A percentile compares a stretch with the other conserved stretches of the same genome.
Evolutionary conservation across 2,888 invertebrate genomes (phyloP).

Genomic region (Pseudococcus longispinus): DNA sequence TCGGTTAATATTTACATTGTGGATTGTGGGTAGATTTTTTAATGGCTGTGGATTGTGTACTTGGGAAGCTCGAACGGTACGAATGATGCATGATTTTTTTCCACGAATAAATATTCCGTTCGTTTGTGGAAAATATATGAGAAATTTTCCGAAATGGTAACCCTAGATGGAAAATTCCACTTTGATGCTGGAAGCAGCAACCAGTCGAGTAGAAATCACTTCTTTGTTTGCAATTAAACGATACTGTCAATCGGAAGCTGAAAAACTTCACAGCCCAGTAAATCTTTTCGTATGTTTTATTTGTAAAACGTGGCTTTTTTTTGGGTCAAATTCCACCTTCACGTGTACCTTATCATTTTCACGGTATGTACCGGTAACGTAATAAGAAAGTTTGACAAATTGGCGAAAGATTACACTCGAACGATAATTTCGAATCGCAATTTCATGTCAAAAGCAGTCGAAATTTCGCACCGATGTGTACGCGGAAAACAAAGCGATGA

Average conservation of each 20-base stretch:
- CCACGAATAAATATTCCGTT: no score
- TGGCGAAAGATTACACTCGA: conserved; percentile 11
- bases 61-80: background rate
- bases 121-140: no score
- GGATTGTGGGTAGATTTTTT: background rate
- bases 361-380: background rate
- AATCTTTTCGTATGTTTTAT: background rate
- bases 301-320: background rate
- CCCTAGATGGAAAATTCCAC: background rate
- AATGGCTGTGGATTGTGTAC: no score
- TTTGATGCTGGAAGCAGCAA: background rate
- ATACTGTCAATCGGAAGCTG: background rate
- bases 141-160: no score
- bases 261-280: background rate
- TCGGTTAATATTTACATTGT: background rate
- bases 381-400: background rate
- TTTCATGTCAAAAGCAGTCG: background rate
- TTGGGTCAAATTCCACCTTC: background rate
- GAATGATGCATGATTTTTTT: background rate
- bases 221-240: background rate
- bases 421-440: conserved; percentile 1
- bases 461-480: background rate
- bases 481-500: background rate
- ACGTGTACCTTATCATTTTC: background rate
- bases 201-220: background rate